These are phyloP conservation scores for Pegea sp. DNA, from an alignment of 23 tunicate species.

Conservation along the genomic window DNA sequence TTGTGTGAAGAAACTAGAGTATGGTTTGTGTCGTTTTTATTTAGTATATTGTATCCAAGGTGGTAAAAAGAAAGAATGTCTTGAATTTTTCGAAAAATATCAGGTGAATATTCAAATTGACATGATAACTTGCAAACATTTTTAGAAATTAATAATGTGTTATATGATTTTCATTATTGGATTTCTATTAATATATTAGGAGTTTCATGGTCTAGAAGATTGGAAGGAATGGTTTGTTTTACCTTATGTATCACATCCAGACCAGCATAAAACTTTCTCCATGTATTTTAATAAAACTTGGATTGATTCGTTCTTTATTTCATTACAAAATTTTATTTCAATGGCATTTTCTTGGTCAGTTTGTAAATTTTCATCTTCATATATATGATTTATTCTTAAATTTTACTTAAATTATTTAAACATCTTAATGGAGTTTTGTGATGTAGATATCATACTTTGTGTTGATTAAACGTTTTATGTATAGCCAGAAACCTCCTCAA, in stretches of 20 bases:
- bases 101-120: not conserved
- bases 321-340: conserved; percentile 44
- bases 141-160: too few species aligned
- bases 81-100: conserved; percentile 47
- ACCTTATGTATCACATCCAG: conserved; percentile 33
- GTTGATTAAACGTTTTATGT: too few species aligned
- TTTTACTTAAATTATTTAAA: too few species aligned
- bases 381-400: too few species aligned
- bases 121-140: not conserved
- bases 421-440: too few species aligned
- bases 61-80: conserved; percentile 32
- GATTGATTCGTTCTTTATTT: conserved; percentile 53
- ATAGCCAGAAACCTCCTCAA: too few species aligned
- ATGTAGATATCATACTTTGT: too few species aligned
- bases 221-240: conserved; percentile 83
- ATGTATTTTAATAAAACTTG: conserved; percentile 42
- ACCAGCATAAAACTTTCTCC: conserved; percentile 24
- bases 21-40: conserved; percentile 33
- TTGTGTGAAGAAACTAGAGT: conserved; percentile 31
- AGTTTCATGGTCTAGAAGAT: conserved; percentile 16
- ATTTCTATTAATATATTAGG: conserved; percentile 5
- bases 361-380: too few species aligned
- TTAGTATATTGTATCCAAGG: conserved; percentile 35
- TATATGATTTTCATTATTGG: too few species aligned
- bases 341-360: conserved; percentile 21